These are phyloP conservation scores for Lasioglossum calceatum DNA, from an alignment of 2,888 invertebrate genomes.

Conservation along the genomic window DNA sequence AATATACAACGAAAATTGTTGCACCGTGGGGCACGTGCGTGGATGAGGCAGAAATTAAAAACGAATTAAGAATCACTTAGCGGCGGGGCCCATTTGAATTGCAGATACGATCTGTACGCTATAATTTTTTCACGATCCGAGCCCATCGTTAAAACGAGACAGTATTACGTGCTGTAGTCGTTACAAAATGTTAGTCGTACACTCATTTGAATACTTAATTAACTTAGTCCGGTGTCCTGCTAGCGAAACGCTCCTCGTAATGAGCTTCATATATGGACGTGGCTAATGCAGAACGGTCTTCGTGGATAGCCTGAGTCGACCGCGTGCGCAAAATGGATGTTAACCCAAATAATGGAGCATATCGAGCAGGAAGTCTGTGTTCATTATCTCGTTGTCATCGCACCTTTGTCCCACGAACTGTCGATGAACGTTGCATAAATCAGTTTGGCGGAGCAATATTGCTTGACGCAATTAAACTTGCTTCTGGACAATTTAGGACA, in stretches of 20 bases:
- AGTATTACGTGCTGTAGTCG: slow-evolving; percentile 2
- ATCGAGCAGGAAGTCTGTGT: not conserved
- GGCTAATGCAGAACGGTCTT: slow-evolving; percentile 4
- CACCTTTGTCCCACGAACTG: not conserved
- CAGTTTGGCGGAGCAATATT: not conserved
- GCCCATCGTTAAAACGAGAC: not conserved
- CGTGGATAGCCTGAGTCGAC: not conserved
- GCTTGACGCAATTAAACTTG: not conserved
- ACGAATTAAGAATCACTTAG: slow-evolving; percentile 22
- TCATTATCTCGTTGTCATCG: slow-evolving; percentile 24
- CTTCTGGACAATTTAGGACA: not conserved
- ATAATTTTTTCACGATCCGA: slow-evolving; percentile 8
- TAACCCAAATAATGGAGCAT: slow-evolving; percentile 29
- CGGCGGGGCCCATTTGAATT: slow-evolving; percentile 1
- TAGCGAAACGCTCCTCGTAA: slow-evolving; percentile 19
- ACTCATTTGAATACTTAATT: slow-evolving; percentile 50
- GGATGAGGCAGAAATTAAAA: slow-evolving; percentile 15
- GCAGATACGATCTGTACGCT: not conserved
- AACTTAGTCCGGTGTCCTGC: slow-evolving; percentile 23
- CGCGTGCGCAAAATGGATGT: slow-evolving; percentile 37
- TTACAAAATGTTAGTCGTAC: slow-evolving; percentile 32
- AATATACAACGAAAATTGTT: not conserved
- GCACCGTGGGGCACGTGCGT: not conserved
- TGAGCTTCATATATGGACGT: slow-evolving; percentile 9
- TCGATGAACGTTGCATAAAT: not conserved